Evolutionary conservation across 2,888 invertebrate species (phyloP).

Genomic region (Pecten maximus): DNA sequence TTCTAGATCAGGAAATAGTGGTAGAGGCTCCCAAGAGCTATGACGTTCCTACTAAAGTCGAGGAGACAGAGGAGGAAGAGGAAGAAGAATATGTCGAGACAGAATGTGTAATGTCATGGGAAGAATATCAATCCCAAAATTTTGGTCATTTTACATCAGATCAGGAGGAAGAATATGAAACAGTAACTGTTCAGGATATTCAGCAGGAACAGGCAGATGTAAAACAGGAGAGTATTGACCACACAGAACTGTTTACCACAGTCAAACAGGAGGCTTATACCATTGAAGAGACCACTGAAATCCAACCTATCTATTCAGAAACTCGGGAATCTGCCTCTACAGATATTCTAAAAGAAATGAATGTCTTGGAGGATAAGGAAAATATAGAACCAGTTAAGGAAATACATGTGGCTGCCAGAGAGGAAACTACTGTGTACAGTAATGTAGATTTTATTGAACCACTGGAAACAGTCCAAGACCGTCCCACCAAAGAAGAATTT

Average conservation of each 20-base stretch:
- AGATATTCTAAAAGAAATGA: neutral
- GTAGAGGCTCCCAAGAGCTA: constrained; percentile 23
- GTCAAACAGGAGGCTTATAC: neutral
- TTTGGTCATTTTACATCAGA: neutral
- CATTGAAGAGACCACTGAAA: neutral
- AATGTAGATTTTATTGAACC: neutral
- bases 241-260: constrained; percentile 1
- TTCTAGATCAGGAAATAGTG: constrained; percentile 36
- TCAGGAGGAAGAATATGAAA: constrained; percentile 10
- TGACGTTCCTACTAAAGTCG: constrained; percentile 26
- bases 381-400: neutral
- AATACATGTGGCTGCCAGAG: neutral
- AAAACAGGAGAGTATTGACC: constrained; percentile 37
- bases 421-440: constrained; percentile 3
- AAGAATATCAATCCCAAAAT: neutral
- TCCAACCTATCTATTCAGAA: neutral
- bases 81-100: neutral
- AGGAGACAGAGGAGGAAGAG: neutral
- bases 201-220: constrained; percentile 39
- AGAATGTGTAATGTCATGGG: constrained; percentile 8
- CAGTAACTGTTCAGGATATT: neutral
- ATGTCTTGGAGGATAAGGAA: constrained; percentile 31
- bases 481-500: neutral
- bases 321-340: neutral
- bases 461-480: neutral